Conservation (phyloP, 2,113 vertebrate species). For the Prunella himalayana region DNA sequence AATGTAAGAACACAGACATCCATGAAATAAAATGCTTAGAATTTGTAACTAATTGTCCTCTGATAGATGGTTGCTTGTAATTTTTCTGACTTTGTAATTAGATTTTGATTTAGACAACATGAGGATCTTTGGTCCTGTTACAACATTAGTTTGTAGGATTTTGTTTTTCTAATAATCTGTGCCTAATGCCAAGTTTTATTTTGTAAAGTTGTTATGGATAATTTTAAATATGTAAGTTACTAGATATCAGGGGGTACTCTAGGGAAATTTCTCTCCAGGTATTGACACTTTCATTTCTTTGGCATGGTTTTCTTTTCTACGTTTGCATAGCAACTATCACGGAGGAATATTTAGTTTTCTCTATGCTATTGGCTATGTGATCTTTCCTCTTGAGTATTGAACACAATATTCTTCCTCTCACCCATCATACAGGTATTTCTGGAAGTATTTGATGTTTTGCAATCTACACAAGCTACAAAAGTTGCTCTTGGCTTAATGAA, state of each 20-base stretch:
- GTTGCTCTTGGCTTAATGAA: slow-evolving; percentile 75
- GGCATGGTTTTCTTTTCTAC: neutral
- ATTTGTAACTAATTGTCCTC: neutral
- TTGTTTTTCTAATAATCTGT: neutral
- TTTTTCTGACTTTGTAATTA: neutral
- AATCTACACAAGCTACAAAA: neutral
- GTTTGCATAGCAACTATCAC: neutral
- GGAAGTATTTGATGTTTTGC: slow-evolving; percentile 56
- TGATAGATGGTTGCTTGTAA: neutral
- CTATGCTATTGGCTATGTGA: neutral
- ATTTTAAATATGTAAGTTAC: neutral
- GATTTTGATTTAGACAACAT: neutral
- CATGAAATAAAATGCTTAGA: neutral
- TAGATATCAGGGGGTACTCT: neutral
- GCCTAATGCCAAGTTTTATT: neutral
- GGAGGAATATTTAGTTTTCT: neutral
- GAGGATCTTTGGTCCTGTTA: neutral
- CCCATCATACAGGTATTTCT: slow-evolving; percentile 67
- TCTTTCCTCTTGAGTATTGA: neutral
- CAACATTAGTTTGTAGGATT: neutral
- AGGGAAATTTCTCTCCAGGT: neutral
- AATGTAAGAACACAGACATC: neutral
- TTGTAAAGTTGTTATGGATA: neutral
- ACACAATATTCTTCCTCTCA: neutral
- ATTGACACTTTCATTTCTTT: neutral